These are phyloP conservation scores for Zaprionus nigranus DNA, from an alignment of 1,140 invertebrate species.

Conservation along the genomic window DNA sequence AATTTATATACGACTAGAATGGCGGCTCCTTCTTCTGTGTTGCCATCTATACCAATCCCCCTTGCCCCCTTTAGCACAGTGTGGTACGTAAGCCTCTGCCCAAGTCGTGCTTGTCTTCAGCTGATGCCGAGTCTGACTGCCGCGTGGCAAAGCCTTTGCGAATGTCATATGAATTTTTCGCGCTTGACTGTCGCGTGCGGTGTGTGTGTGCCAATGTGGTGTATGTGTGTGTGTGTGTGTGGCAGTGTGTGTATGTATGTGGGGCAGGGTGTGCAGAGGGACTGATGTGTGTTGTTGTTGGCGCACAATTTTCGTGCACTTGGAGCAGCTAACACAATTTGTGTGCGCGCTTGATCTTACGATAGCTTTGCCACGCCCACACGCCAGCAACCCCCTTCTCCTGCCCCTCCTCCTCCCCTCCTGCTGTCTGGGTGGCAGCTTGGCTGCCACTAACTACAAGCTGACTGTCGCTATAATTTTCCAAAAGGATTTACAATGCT, in stretches of 20 bases:
- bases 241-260: slow-evolving; percentile 35
- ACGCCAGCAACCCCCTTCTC: neutral
- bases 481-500: slow-evolving; percentile 80
- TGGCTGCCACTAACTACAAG: slow-evolving; percentile 77
- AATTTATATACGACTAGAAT: slow-evolving; percentile 60
- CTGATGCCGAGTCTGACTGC: slow-evolving; percentile 17
- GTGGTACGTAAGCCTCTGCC: neutral
- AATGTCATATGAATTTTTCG: slow-evolving; percentile 78
- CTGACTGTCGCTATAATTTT: slow-evolving; percentile 82
- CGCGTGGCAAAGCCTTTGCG: slow-evolving; percentile 45
- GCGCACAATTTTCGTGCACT: slow-evolving; percentile 61
- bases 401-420: too few relatives aligned
- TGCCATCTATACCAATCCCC: neutral
- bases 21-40: slow-evolving; percentile 2
- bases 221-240: slow-evolving; percentile 14
- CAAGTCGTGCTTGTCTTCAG: slow-evolving; percentile 21
- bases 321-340: slow-evolving; percentile 69
- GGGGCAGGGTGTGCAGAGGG: neutral
- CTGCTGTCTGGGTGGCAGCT: slow-evolving; percentile 5
- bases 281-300: slow-evolving; percentile 24
- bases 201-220: slow-evolving; percentile 31
- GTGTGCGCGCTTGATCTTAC: slow-evolving; percentile 71
- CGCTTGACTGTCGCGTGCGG: slow-evolving; percentile 41
- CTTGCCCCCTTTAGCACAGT: neutral
- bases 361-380: slow-evolving; percentile 53